Conservation (phyloP, 2,888 invertebrate species). For the Trissonchulus latispiculum region DNA sequence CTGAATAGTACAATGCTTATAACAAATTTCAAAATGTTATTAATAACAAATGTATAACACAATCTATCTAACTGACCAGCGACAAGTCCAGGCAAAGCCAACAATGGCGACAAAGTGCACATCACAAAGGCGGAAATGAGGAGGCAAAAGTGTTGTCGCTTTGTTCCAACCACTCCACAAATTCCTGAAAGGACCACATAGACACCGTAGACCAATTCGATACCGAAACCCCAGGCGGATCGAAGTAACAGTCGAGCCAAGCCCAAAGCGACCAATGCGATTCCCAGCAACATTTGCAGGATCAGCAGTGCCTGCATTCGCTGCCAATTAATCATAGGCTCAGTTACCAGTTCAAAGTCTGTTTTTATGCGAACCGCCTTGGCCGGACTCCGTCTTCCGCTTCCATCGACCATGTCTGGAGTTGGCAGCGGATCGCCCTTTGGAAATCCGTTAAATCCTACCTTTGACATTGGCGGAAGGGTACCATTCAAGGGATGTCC, state of each 20-base stretch:
- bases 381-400: background rate
- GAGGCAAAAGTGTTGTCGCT: background rate
- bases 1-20: too few relatives aligned
- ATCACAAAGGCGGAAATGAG: constrained; percentile 1
- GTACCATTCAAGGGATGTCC: background rate
- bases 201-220: constrained; percentile 24
- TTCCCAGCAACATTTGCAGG: constrained; percentile 15
- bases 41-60: too few relatives aligned
- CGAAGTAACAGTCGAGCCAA: constrained; percentile 21
- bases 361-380: background rate
- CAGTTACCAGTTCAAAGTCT: background rate
- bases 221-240: constrained; percentile 26
- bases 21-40: too few relatives aligned
- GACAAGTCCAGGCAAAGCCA: constrained; percentile 10
- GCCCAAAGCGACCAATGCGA: constrained; percentile 24
- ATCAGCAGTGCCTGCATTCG: constrained; percentile 2
- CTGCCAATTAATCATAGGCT: background rate
- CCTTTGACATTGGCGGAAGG: background rate
- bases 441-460: background rate
- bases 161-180: constrained; percentile 11
- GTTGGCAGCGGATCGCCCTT: too few relatives aligned
- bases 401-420: background rate
- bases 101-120: background rate
- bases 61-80: constrained; percentile 17
- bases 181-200: constrained; percentile 22